Evolutionary conservation across 2,888 invertebrate species (phyloP).

Genomic region (Agrochola litura): DNA sequence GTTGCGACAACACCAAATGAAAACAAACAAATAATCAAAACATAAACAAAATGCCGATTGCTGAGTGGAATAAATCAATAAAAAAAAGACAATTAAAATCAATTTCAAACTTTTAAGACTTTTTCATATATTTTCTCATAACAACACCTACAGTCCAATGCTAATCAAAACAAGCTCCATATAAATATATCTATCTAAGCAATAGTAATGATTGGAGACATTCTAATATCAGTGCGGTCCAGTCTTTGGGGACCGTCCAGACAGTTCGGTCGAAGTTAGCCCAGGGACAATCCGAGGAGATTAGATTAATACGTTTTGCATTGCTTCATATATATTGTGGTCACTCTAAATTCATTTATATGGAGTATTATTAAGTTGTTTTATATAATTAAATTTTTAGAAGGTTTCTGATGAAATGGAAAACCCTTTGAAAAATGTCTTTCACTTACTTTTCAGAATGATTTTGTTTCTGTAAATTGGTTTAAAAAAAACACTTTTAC

Average conservation of each 20-base stretch:
- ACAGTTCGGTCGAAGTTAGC: slow-evolving; percentile 69
- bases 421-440: too few relatives aligned
- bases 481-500: too few relatives aligned
- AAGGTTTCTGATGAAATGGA: too few relatives aligned
- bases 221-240: slow-evolving; percentile 76
- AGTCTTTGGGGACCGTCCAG: slow-evolving; percentile 75
- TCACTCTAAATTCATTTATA: slow-evolving; percentile 37
- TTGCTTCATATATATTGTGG: slow-evolving; percentile 61
- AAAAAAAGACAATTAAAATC: too few relatives aligned
- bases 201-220: slow-evolving; percentile 73
- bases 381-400: too few relatives aligned
- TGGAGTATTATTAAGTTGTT: neutral
- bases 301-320: slow-evolving; percentile 77
- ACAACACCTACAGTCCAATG: neutral
- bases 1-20: too few relatives aligned
- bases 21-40: too few relatives aligned
- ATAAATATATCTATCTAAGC: slow-evolving; percentile 42
- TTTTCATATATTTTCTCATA: neutral
- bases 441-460: too few relatives aligned
- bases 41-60: too few relatives aligned
- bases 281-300: slow-evolving; percentile 69
- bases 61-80: too few relatives aligned
- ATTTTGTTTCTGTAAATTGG: too few relatives aligned
- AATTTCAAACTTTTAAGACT: too few relatives aligned
- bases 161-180: slow-evolving; percentile 21